Percentiles rank a stretch among this genome's conserved stretches.
Conservation (phyloP, 1,140 invertebrate genomes). For the Camponotus pennsylvanicus region DNA sequence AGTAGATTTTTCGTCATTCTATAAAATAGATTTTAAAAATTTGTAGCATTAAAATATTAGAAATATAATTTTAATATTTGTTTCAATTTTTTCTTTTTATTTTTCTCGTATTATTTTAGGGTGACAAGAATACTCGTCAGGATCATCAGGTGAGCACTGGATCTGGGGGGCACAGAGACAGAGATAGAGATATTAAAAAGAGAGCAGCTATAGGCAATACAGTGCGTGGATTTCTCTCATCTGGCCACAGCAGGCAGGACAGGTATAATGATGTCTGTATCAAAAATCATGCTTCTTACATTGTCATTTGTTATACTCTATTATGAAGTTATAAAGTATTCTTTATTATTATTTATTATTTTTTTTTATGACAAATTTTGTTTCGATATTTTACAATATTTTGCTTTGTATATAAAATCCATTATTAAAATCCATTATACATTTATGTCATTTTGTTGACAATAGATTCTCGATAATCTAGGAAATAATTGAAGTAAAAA, state of each 20-base stretch:
- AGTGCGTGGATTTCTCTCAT: conserved; percentile 85
- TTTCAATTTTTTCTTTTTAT: not conserved
- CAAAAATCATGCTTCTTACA: conserved; percentile 86
- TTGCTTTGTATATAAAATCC: conserved; percentile 30
- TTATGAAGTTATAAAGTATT: conserved; percentile 72
- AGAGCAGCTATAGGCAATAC: conserved; percentile 86
- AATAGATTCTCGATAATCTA: conserved; percentile 17
- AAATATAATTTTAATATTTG: not conserved
- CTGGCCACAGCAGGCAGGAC: conserved; percentile 86
- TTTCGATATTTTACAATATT: not conserved
- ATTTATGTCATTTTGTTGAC: conserved; percentile 32
- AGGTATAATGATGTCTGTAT: conserved; percentile 87
- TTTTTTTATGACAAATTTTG: conserved; percentile 37
- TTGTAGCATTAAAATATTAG: not conserved
- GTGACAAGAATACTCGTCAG: conserved; percentile 79
- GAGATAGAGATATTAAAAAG: conserved; percentile 84
- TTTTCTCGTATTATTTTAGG: conserved; percentile 73
- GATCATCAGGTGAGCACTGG: conserved; percentile 82
- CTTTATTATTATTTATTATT: conserved; percentile 57
- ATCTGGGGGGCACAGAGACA: conserved; percentile 81
- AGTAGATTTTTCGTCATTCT: conserved; percentile 51
- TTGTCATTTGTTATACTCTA: conserved; percentile 78
- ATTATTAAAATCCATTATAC: conserved; percentile 18
- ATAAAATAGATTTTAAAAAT: conserved; percentile 76
- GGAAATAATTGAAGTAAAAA: conserved; percentile 1